These are phyloP conservation scores for Dermolepida albohirtum DNA, from an alignment of 2,888 invertebrate genomes.

Conservation along the genomic window DNA sequence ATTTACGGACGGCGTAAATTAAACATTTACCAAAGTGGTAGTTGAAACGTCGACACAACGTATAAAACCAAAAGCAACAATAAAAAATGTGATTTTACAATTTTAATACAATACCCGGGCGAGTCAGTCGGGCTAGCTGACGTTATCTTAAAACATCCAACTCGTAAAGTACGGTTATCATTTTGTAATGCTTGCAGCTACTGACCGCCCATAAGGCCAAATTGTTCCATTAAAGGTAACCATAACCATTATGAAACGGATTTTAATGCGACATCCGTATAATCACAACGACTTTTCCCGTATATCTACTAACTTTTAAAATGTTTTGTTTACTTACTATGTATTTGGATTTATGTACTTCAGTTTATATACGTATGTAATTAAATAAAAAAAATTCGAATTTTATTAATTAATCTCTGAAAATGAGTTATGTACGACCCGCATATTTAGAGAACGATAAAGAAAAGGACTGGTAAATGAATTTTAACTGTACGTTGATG, in stretches of 20 bases:
- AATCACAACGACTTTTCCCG: background rate
- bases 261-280: background rate
- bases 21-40: slow-evolving; percentile 17
- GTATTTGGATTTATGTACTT: too few species aligned
- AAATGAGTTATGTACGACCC: too few species aligned
- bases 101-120: background rate
- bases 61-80: slow-evolving; percentile 2
- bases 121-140: background rate
- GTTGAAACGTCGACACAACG: slow-evolving; percentile 10
- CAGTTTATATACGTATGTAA: too few species aligned
- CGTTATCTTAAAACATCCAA: slow-evolving; percentile 11
- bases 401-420: too few species aligned
- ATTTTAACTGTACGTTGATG: too few species aligned
- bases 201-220: slow-evolving; percentile 2
- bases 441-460: too few species aligned
- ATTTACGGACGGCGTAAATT: background rate
- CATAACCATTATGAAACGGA: background rate
- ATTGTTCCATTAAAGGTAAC: slow-evolving; percentile 8
- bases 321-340: too few species aligned
- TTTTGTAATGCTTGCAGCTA: slow-evolving; percentile 9
- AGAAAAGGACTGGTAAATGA: too few species aligned
- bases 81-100: slow-evolving; percentile 9
- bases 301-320: too few species aligned
- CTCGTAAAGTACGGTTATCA: slow-evolving; percentile 10
- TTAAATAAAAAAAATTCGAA: too few species aligned